These are phyloP conservation scores for Microcaecilia unicolor DNA, from an alignment of 2,797 vertebrate genomes.

Conservation along the genomic window DNA sequence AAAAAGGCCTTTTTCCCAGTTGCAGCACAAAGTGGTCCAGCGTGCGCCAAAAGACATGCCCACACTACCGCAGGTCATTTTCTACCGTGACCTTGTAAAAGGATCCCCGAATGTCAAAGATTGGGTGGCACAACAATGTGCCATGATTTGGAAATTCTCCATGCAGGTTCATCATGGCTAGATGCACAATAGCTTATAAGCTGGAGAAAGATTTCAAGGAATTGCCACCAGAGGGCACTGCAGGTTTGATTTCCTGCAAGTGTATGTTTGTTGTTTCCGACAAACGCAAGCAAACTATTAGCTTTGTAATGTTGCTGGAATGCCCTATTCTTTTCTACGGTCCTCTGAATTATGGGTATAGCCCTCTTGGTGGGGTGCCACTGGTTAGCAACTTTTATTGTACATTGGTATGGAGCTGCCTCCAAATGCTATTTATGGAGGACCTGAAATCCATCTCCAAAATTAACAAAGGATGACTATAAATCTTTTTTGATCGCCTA, in stretches of 20 bases:
- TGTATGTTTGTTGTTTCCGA: neutral
- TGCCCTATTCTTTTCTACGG: neutral
- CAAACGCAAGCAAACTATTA: neutral
- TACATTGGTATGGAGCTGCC: constrained; percentile 29
- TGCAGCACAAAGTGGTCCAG: too few relatives aligned
- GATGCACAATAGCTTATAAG: neutral
- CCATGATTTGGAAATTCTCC: too few relatives aligned
- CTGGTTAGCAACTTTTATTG: constrained; percentile 21
- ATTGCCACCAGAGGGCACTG: neutral
- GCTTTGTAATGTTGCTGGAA: neutral
- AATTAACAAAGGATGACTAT: constrained; percentile 59
- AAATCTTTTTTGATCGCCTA: constrained; percentile 60
- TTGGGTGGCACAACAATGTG: too few relatives aligned
- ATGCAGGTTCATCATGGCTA: neutral
- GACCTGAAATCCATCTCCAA: constrained; percentile 43
- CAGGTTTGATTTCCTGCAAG: neutral
- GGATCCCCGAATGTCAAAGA: too few relatives aligned
- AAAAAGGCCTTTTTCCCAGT: too few relatives aligned
- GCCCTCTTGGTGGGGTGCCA: neutral
- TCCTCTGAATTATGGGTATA: constrained; percentile 22
- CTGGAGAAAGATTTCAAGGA: neutral
- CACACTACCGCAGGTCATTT: too few relatives aligned
- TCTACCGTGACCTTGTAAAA: too few relatives aligned
- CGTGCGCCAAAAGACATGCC: too few relatives aligned
- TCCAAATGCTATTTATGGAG: constrained; percentile 39